These are phyloP conservation scores for Gallinago nigripennis DNA, from an alignment of 2,797 vertebrate species.

Conservation along the genomic window DNA sequence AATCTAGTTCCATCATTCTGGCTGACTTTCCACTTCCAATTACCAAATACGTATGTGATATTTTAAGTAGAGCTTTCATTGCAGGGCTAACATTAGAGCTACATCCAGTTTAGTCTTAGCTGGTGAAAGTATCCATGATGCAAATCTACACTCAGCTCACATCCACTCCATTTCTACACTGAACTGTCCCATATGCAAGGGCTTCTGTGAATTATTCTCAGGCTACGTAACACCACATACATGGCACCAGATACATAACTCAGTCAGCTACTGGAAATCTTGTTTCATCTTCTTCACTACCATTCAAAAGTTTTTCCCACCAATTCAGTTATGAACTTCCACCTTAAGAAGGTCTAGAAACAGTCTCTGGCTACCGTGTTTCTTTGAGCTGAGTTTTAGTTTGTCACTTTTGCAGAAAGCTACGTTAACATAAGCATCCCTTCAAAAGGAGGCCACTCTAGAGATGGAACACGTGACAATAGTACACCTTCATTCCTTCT, in stretches of 20 bases:
- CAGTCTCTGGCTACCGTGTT: not conserved
- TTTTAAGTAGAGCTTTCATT: not conserved
- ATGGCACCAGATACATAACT: not conserved
- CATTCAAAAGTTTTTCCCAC: not conserved
- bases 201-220: not conserved
- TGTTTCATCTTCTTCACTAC: not conserved
- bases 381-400: not conserved
- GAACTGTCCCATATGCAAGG: not conserved
- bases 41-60: not conserved
- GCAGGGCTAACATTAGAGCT: not conserved
- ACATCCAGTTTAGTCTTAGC: not conserved
- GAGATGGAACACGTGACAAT: not conserved
- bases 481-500: not conserved
- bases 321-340: not conserved
- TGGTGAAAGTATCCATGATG: not conserved
- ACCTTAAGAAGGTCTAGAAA: not conserved
- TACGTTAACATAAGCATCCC: not conserved
- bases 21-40: not conserved
- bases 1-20: not conserved
- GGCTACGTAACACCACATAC: not conserved
- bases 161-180: not conserved
- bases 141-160: not conserved
- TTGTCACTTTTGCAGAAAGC: not conserved
- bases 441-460: not conserved
- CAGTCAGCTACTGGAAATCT: not conserved